These are phyloP conservation scores for Heliconius melpomene DNA, from an alignment of 1,140 invertebrate genomes.

Conservation along the genomic window DNA sequence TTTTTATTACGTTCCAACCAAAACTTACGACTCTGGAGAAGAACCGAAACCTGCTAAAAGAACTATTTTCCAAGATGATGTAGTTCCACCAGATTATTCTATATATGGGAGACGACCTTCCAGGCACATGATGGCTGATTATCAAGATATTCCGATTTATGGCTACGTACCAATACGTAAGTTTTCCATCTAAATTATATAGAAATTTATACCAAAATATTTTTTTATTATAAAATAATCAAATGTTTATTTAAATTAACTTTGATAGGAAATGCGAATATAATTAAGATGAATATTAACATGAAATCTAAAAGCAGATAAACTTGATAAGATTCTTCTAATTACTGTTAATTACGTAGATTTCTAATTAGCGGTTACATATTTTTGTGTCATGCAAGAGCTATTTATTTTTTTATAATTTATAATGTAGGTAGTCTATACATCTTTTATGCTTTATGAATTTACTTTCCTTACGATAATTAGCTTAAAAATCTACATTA, in stretches of 20 bases:
- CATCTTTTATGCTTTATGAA: not conserved
- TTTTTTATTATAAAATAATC: not conserved
- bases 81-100: slow-evolving; percentile 60
- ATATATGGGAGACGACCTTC: slow-evolving; percentile 62
- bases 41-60: slow-evolving; percentile 57
- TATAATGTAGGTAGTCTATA: slow-evolving; percentile 5
- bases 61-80: slow-evolving; percentile 57
- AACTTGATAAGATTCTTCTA: slow-evolving; percentile 18
- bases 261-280: slow-evolving; percentile 10
- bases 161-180: slow-evolving; percentile 63
- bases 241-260: not conserved
- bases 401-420: not conserved
- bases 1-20: slow-evolving; percentile 81
- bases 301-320: slow-evolving; percentile 15
- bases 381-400: slow-evolving; percentile 17
- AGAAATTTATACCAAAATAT: not conserved
- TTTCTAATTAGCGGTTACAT: slow-evolving; percentile 21
- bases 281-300: slow-evolving; percentile 21
- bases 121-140: slow-evolving; percentile 51
- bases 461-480: not conserved
- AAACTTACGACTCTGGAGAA: slow-evolving; percentile 73
- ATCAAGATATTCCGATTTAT: slow-evolving; percentile 60
- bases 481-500: too few species aligned
- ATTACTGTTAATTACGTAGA: slow-evolving; percentile 17
- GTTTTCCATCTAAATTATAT: slow-evolving; percentile 34